Evolutionary conservation across 2,113 vertebrate genomes (phyloP).

Genomic region (Lasiurus cinereus): DNA sequence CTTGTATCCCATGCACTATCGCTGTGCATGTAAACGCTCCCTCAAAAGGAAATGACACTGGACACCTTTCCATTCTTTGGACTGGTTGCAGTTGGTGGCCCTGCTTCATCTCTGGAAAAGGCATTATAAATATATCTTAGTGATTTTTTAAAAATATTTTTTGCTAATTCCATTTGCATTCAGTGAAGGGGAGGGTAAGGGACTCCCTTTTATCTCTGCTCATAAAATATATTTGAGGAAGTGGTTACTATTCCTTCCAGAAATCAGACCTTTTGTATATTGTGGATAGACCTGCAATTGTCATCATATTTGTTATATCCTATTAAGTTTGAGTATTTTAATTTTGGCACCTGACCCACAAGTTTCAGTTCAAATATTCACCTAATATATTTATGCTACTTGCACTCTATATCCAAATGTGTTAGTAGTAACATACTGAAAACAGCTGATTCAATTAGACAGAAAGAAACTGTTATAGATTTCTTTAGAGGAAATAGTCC

Average conservation of each 20-base stretch:
- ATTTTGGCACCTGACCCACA: constrained; percentile 72
- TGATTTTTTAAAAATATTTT: constrained; percentile 1
- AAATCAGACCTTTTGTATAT: constrained; percentile 62
- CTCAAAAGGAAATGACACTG: neutral
- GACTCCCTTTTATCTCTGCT: constrained; percentile 1
- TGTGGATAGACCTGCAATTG: constrained; percentile 62
- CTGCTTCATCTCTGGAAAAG: neutral
- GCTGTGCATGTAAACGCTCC: neutral
- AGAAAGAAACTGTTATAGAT: neutral
- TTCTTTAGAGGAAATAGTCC: constrained; percentile 22
- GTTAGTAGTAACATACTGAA: neutral
- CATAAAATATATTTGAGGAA: constrained; percentile 68
- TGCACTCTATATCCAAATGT: constrained; percentile 6
- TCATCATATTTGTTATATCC: constrained; percentile 77
- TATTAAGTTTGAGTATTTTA: constrained; percentile 76
- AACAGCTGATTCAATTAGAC: neutral
- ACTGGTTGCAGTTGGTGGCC: neutral
- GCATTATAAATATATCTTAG: neutral
- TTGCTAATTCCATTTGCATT: constrained; percentile 26
- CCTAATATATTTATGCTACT: constrained; percentile 36
- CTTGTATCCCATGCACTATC: neutral
- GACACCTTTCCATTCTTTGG: neutral
- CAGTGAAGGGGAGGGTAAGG: neutral
- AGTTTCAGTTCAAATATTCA: constrained; percentile 79
- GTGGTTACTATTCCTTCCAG: constrained; percentile 51